Percentiles rank a stretch among this genome's conserved stretches.
phyloP scores from a whole-genome alignment of 2,113 vertebrate species.

The Campylomormyrus numenius region DNA sequence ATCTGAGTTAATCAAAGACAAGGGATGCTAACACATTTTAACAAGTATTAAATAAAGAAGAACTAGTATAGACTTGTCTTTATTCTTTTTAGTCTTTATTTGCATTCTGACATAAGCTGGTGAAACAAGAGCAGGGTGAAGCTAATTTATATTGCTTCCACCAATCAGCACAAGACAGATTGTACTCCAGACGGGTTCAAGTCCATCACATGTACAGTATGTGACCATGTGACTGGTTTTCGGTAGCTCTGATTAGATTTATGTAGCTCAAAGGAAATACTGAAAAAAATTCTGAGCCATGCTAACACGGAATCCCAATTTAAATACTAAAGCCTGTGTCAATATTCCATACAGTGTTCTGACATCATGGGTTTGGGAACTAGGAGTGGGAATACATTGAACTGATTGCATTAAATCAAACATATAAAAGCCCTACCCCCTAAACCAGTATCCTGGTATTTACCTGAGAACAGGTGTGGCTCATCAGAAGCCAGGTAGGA shows the following conservation, averaged over 20 bases:
- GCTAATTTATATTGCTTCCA: background rate
- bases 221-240: background rate
- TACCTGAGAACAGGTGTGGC: no score
- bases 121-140: background rate
- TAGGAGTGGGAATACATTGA: background rate
- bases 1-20: background rate
- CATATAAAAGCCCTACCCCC: background rate
- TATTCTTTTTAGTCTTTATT: background rate
- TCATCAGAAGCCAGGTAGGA: no score
- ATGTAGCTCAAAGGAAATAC: background rate
- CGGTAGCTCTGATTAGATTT: background rate
- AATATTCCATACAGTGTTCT: background rate
- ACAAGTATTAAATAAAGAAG: background rate
- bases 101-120: background rate
- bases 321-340: background rate
- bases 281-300: background rate
- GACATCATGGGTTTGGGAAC: background rate
- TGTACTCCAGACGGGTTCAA: no score
- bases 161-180: background rate
- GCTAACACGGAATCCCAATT: background rate
- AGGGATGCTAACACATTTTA: background rate
- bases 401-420: background rate
- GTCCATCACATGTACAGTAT: background rate
- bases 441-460: no score
- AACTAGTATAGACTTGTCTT: background rate